Percentiles rank a stretch among this genome's conserved stretches.
These are phyloP conservation scores for Protonemura montana DNA, from an alignment of 2,888 invertebrate species.

Conservation along the genomic window DNA sequence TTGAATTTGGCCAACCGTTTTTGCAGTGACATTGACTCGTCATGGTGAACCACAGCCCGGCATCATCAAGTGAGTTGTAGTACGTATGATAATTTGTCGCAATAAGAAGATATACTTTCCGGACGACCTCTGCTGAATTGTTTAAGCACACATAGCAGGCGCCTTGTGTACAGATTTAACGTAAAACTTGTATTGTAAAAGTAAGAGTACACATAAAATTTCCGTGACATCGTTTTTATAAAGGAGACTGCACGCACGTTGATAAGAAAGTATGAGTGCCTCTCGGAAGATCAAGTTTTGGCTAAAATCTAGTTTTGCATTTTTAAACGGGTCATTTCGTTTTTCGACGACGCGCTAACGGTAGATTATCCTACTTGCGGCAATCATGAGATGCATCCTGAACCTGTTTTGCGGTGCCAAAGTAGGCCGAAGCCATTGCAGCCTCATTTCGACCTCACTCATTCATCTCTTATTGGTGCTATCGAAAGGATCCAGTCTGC, in stretches of 20 bases:
- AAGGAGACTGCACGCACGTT: not conserved
- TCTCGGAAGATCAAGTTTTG: not conserved
- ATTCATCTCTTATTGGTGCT: not conserved
- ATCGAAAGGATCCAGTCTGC: not conserved
- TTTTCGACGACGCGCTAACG: conserved; percentile 16
- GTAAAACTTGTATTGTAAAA: not conserved
- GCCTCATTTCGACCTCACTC: not conserved
- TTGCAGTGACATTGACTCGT: not conserved
- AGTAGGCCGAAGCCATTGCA: not conserved
- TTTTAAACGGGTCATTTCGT: conserved; percentile 29
- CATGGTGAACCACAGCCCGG: not conserved
- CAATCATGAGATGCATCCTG: conserved; percentile 15
- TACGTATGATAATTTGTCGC: not conserved
- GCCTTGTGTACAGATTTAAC: not conserved
- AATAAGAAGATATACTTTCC: not conserved
- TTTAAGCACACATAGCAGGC: not conserved
- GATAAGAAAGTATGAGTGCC: not conserved
- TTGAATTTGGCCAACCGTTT: not conserved
- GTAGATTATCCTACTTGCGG: conserved; percentile 30
- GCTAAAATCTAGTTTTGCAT: conserved; percentile 14
- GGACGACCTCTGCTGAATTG: not conserved
- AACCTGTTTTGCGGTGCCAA: not conserved
- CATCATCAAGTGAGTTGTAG: not conserved
- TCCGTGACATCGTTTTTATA: not conserved
- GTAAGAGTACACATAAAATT: not conserved